These are phyloP conservation scores for Dermatemys mawii DNA, from an alignment of 2,113 vertebrate species.

Conservation along the genomic window DNA sequence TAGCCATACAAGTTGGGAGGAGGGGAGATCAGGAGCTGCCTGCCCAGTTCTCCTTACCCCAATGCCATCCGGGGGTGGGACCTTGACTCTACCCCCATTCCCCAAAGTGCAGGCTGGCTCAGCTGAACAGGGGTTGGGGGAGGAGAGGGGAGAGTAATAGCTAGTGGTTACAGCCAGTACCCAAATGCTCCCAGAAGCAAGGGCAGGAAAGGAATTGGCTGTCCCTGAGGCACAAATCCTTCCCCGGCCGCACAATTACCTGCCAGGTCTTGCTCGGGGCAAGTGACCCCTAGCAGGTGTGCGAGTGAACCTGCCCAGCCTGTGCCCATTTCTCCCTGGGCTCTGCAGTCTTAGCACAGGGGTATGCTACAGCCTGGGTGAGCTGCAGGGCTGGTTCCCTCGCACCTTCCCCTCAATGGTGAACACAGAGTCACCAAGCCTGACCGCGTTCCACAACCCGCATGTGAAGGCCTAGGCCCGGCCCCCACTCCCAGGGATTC, in stretches of 20 bases:
- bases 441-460: background rate
- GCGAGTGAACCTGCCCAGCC: background rate
- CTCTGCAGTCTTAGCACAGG: background rate
- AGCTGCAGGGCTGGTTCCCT: background rate
- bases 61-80: background rate
- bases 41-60: background rate
- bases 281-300: background rate
- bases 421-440: background rate
- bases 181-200: background rate
- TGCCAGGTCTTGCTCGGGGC: background rate
- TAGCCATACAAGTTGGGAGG: background rate
- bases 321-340: background rate
- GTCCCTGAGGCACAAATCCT: background rate
- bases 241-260: fast-evolving
- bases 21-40: background rate
- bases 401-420: background rate
- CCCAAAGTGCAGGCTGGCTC: background rate
- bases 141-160: background rate
- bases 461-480: background rate
- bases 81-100: background rate
- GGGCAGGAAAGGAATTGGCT: background rate
- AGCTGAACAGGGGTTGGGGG: background rate
- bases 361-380: background rate
- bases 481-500: background rate
- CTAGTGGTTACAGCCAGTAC: fast-evolving